Percentiles rank a stretch among this genome's conserved stretches.
Conservation (phyloP, 2,113 vertebrate species). For the Ciconia maguari region DNA sequence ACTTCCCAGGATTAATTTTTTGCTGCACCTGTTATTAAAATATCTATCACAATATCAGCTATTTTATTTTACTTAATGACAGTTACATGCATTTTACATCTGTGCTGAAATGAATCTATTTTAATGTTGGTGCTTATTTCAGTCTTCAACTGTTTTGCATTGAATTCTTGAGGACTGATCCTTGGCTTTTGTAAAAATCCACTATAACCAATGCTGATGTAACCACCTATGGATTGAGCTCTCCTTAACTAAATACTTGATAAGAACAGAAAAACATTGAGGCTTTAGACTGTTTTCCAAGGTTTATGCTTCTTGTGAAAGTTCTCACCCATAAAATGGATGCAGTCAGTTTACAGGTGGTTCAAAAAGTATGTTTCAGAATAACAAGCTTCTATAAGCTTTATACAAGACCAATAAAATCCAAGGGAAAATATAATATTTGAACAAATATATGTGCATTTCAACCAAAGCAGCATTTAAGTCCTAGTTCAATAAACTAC, state of each 20-base stretch:
- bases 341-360: neutral
- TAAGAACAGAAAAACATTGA: neutral
- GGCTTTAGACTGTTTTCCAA: neutral
- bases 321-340: neutral
- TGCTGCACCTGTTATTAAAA: slow-evolving; percentile 34
- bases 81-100: neutral
- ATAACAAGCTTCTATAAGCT: neutral
- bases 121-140: neutral
- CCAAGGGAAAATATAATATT: neutral
- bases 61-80: neutral
- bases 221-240: neutral
- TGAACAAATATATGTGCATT: neutral
- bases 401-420: neutral
- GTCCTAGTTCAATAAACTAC: neutral
- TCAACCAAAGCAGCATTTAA: neutral
- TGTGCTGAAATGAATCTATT: neutral
- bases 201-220: neutral
- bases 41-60: neutral
- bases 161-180: neutral
- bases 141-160: neutral
- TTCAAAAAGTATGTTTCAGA: neutral
- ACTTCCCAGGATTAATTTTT: neutral
- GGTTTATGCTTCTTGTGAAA: neutral
- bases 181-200: neutral
- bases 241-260: neutral